Evolutionary conservation across 92 coral and sea anemone species (phyloP).

Genomic region (Nematostella vectensis): DNA sequence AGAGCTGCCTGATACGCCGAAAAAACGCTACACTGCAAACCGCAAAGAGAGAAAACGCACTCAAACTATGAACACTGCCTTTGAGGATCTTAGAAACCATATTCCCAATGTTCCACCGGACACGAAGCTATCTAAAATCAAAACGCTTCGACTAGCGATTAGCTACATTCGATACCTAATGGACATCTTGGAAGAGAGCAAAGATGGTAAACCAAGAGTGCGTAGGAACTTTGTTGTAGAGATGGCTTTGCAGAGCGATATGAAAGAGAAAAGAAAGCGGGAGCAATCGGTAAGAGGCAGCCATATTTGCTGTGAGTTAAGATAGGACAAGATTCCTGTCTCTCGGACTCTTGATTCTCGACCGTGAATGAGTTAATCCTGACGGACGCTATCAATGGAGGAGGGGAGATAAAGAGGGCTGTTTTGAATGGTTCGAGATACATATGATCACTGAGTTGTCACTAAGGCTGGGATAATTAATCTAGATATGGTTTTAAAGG

Average conservation of each 20-base stretch:
- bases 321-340: no score
- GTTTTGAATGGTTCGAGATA: no score
- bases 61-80: slow-evolving; percentile 90
- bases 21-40: slow-evolving; percentile 59
- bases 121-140: slow-evolving; percentile 94
- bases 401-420: no score
- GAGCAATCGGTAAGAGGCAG: slow-evolving; percentile 56
- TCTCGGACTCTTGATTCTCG: no score
- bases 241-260: slow-evolving; percentile 71
- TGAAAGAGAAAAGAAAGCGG: slow-evolving; percentile 59
- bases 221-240: slow-evolving; percentile 78
- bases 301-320: no score
- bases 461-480: no score
- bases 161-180: slow-evolving; percentile 86
- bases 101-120: slow-evolving; percentile 95
- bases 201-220: slow-evolving; percentile 71
- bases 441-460: no score
- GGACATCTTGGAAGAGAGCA: slow-evolving; percentile 80
- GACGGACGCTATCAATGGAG: no score
- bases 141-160: slow-evolving; percentile 87
- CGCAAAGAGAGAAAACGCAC: slow-evolving; percentile 94
- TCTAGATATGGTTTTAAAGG: no score
- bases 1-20: slow-evolving; percentile 5
- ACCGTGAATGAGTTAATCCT: no score
- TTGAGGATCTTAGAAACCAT: slow-evolving; percentile 85